Evolutionary conservation across 2,888 invertebrate species (phyloP).

Genomic region (Cacoxenus indagator): DNA sequence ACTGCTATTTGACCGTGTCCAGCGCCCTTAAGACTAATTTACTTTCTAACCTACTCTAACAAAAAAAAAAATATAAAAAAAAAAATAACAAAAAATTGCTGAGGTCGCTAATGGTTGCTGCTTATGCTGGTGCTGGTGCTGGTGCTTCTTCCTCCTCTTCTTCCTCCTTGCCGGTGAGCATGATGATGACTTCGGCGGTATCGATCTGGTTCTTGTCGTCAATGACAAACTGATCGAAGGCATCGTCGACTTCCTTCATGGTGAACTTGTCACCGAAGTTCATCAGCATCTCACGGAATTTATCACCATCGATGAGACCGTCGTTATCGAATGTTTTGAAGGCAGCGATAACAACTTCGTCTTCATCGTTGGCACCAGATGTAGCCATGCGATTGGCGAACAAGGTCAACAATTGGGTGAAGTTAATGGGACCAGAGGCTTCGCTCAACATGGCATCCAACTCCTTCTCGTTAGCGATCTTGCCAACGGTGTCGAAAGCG

Average conservation of each 20-base stretch:
- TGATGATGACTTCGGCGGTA: slow-evolving; percentile 86
- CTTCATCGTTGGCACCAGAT: slow-evolving; percentile 89
- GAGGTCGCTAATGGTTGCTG: too few species aligned
- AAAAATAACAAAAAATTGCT: too few species aligned
- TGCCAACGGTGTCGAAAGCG: slow-evolving; percentile 93
- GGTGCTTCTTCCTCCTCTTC: slow-evolving; percentile 83
- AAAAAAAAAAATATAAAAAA: too few species aligned
- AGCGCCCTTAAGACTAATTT: too few species aligned
- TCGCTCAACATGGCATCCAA: slow-evolving; percentile 90
- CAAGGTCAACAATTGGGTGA: slow-evolving; percentile 92
- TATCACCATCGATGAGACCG: slow-evolving; percentile 90
- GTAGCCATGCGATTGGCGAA: slow-evolving; percentile 94
- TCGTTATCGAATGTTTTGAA: slow-evolving; percentile 93
- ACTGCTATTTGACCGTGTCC: too few species aligned
- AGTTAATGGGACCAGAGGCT: slow-evolving; percentile 93
- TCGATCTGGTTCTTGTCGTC: slow-evolving; percentile 93
- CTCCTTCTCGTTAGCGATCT: slow-evolving; percentile 90
- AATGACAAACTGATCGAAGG: slow-evolving; percentile 92
- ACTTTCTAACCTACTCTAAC: too few species aligned
- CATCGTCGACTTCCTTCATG: slow-evolving; percentile 90
- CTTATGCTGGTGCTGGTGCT: slow-evolving; percentile 65
- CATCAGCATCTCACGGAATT: slow-evolving; percentile 90
- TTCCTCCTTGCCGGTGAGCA: slow-evolving; percentile 89
- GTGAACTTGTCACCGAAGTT: slow-evolving; percentile 95
- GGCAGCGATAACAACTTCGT: slow-evolving; percentile 91